Evolutionary conservation across 2,797 vertebrate genomes (phyloP).

Genomic region (Bradypodion pumilum): DNA sequence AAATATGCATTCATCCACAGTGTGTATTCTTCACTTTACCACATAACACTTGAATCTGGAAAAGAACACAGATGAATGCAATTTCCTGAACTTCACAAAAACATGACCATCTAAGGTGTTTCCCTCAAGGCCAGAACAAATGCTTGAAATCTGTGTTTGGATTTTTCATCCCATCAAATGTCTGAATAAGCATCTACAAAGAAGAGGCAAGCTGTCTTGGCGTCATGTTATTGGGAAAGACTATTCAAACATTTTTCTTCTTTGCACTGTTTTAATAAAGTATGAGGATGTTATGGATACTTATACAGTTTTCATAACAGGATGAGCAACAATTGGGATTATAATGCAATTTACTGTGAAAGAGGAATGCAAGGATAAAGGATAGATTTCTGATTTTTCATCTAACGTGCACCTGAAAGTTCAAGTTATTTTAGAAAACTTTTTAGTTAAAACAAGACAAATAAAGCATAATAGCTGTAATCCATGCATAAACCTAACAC

Average conservation of each 20-base stretch:
- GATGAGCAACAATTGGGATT: background rate
- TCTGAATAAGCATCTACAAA: background rate
- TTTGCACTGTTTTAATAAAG: background rate
- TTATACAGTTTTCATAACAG: background rate
- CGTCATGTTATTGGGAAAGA: background rate
- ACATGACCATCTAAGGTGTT: no score
- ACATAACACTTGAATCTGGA: no score
- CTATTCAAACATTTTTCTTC: background rate
- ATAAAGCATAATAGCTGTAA: background rate
- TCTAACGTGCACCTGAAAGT: no score
- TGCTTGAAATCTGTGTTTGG: background rate
- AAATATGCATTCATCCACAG: no score
- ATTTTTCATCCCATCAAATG: background rate
- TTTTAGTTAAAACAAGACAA: background rate
- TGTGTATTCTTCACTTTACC: no score
- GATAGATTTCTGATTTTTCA: no score
- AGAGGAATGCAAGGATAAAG: background rate
- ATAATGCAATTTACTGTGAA: background rate
- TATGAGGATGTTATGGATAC: background rate
- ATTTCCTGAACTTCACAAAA: no score
- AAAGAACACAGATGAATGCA: no score
- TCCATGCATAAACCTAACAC: background rate
- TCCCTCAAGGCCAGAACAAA: no score
- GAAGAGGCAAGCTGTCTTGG: background rate
- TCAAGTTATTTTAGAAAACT: background rate